Percentiles rank a stretch among this genome's conserved stretches.
Conservation (phyloP, 2,797 vertebrate genomes). For the Nannoperca obscura region DNA sequence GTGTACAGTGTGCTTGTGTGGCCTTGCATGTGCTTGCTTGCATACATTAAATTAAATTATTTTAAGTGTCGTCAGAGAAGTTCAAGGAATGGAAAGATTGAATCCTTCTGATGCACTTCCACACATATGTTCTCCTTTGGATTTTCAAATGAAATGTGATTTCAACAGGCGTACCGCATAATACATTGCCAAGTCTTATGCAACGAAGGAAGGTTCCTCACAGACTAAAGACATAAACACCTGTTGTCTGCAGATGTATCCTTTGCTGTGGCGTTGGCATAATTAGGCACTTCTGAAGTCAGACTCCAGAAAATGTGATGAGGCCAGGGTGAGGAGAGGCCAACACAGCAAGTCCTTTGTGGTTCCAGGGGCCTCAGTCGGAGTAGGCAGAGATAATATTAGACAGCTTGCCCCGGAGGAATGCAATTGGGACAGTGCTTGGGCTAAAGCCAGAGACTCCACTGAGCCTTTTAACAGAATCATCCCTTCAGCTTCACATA, state of each 20-base stretch:
- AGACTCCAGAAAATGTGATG: constrained; percentile 43
- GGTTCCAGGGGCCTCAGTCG: constrained; percentile 66
- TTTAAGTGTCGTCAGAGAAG: constrained; percentile 19
- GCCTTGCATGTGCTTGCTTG: constrained; percentile 18
- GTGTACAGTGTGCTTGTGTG: neutral
- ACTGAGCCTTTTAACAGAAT: constrained; percentile 60
- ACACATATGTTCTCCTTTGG: constrained; percentile 10
- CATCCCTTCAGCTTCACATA: constrained; percentile 45
- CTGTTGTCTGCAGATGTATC: constrained; percentile 80
- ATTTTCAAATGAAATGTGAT: constrained; percentile 15
- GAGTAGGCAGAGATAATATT: constrained; percentile 78
- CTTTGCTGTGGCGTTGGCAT: constrained; percentile 58
- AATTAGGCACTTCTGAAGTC: constrained; percentile 72
- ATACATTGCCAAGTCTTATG: constrained; percentile 26
- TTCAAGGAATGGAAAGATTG: constrained; percentile 19
- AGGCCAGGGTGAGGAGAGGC: constrained; percentile 64
- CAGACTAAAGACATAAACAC: constrained; percentile 64
- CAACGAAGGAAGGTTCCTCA: neutral
- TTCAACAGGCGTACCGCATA: constrained; percentile 5
- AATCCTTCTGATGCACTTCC: neutral
- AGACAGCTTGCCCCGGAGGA: constrained; percentile 80
- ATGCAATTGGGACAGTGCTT: constrained; percentile 73
- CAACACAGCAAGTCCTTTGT: constrained; percentile 81
- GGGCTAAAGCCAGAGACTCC: constrained; percentile 60
- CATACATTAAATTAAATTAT: constrained; percentile 2